Conservation (phyloP, 2,797 vertebrate genomes). For the Hemibagrus guttatus region DNA sequence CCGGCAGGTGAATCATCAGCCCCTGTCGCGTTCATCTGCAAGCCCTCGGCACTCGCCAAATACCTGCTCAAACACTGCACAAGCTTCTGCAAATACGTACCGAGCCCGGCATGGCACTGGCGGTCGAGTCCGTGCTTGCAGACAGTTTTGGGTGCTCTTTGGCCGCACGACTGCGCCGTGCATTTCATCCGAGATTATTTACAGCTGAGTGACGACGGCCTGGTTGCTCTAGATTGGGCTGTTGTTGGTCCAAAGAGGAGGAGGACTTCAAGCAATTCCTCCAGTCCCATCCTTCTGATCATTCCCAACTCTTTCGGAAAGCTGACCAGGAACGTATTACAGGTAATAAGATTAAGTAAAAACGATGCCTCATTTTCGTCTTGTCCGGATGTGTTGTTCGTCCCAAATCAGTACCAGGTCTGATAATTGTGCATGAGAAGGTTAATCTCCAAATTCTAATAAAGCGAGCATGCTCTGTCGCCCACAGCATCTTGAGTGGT, state of each 20-base stretch:
- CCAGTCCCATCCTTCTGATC: conserved; percentile 78
- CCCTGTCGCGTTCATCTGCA: conserved; percentile 74
- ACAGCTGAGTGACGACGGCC: conserved; percentile 80
- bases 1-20: conserved; percentile 46
- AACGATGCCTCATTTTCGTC: background rate
- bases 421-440: background rate
- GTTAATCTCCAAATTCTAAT: background rate
- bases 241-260: conserved; percentile 73
- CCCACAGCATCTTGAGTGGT: background rate
- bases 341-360: conserved; percentile 69
- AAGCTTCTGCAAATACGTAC: conserved; percentile 67
- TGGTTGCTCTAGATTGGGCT: conserved; percentile 84
- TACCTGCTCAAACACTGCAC: conserved; percentile 78
- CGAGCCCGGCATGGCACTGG: conserved; percentile 75
- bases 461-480: background rate
- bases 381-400: background rate
- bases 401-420: background rate
- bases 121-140: conserved; percentile 71
- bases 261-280: conserved; percentile 79
- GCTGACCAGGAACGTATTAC: conserved; percentile 78
- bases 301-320: conserved; percentile 84
- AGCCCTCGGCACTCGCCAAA: conserved; percentile 81
- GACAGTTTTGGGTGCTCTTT: conserved; percentile 72
- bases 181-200: conserved; percentile 81
- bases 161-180: conserved; percentile 71